phyloP scores from a whole-genome alignment of 2,113 vertebrate species.

The Artemisiospiza belli region DNA sequence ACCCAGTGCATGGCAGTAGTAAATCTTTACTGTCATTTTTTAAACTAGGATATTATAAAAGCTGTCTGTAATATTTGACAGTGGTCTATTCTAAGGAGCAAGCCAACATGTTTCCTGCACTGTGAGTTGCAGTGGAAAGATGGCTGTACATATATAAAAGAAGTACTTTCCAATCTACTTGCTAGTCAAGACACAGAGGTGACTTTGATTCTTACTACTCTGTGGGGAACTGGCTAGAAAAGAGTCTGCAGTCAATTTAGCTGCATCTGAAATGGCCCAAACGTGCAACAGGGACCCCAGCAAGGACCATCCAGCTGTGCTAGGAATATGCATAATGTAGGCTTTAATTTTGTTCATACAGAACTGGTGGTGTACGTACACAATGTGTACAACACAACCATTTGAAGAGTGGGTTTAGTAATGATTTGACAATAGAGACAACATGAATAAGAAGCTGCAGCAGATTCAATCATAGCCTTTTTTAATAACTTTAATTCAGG shows the following conservation, averaged over 20 bases:
- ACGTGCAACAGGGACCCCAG: background rate
- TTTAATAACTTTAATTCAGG: background rate
- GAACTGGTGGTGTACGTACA: background rate
- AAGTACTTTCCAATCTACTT: background rate
- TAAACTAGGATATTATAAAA: background rate
- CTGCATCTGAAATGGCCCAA: background rate
- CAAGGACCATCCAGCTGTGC: background rate
- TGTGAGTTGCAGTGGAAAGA: background rate
- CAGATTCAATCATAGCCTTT: background rate
- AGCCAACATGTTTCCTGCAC: background rate
- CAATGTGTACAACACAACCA: background rate
- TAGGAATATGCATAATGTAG: background rate
- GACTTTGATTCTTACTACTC: background rate
- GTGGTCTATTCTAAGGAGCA: background rate
- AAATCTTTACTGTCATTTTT: background rate
- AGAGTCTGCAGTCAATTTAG: background rate
- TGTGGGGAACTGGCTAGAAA: background rate
- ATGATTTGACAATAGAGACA: background rate
- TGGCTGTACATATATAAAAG: background rate
- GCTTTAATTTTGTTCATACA: background rate
- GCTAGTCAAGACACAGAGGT: background rate
- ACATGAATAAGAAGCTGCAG: background rate
- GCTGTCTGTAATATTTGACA: background rate
- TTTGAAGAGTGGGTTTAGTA: background rate
- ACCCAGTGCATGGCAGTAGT: background rate